phyloP scores from a whole-genome alignment of 2,797 vertebrate genomes.

The Malacoraja senta region DNA sequence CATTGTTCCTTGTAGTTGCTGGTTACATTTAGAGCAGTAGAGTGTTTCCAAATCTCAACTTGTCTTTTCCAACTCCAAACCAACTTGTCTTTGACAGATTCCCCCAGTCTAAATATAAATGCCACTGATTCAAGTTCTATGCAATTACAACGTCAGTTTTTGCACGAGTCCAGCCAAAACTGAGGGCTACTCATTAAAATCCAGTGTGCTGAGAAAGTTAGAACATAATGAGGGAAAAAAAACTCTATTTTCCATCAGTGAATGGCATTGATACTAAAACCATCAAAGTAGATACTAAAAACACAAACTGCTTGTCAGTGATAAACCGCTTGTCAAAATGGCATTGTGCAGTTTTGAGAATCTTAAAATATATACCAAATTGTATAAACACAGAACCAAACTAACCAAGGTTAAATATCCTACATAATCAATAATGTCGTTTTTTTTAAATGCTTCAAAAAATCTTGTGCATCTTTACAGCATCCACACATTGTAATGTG shows the following conservation, averaged over 20 bases:
- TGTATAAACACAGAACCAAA: not conserved
- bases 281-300: not conserved
- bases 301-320: not conserved
- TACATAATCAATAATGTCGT: not conserved
- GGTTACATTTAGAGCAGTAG: not conserved
- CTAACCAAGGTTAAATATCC: not conserved
- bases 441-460: not conserved
- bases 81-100: not conserved
- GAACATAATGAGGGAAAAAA: not conserved
- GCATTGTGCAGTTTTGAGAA: not conserved
- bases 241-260: constrained; percentile 15
- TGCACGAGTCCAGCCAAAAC: not conserved
- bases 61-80: too few species aligned
- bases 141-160: not conserved
- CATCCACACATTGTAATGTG: not conserved
- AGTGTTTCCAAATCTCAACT: constrained; percentile 9
- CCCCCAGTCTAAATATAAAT: not conserved
- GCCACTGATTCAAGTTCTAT: not conserved
- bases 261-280: not conserved
- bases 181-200: not conserved
- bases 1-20: constrained; percentile 12
- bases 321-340: constrained; percentile 8
- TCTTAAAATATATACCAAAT: not conserved
- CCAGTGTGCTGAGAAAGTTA: constrained; percentile 8
- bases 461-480: not conserved